A percentile compares a stretch with the other conserved stretches of the same genome.
Evolutionary conservation across 2,797 vertebrate species (phyloP).

Genomic region (Falco biarmicus): DNA sequence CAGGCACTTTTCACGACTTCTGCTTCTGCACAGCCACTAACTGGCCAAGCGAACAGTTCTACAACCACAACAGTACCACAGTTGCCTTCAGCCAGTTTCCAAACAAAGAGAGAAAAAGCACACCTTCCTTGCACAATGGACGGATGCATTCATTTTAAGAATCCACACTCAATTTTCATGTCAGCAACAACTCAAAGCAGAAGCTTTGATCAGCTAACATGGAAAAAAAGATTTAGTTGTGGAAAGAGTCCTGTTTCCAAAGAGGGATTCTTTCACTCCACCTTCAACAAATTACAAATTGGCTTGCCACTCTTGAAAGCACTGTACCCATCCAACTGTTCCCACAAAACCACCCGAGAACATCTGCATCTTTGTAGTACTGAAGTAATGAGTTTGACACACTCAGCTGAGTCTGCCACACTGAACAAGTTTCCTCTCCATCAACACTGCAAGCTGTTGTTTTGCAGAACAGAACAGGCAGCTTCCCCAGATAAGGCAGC

Average conservation of each 20-base stretch:
- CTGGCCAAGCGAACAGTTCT: neutral
- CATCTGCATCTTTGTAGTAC: neutral
- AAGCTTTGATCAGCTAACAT: neutral
- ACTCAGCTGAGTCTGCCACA: slow-evolving; percentile 13
- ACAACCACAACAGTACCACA: neutral
- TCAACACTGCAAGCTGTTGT: neutral
- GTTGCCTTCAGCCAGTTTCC: neutral
- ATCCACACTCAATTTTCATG: neutral
- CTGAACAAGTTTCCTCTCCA: neutral
- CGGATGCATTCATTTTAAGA: neutral
- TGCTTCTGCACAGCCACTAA: neutral
- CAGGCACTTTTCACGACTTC: neutral
- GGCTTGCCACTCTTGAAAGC: neutral
- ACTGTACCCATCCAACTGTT: neutral
- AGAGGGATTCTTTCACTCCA: neutral
- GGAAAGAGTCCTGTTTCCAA: neutral
- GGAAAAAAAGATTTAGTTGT: neutral
- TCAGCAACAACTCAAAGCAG: neutral
- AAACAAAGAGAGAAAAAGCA: neutral
- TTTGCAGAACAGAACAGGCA: neutral
- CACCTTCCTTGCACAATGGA: neutral
- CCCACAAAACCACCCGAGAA: slow-evolving; percentile 5
- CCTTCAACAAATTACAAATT: neutral
- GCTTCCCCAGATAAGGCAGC: slow-evolving; percentile 19
- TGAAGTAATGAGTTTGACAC: neutral